Evolutionary conservation across 2,113 vertebrate genomes (phyloP).

Genomic region (Coptodon rendalli): DNA sequence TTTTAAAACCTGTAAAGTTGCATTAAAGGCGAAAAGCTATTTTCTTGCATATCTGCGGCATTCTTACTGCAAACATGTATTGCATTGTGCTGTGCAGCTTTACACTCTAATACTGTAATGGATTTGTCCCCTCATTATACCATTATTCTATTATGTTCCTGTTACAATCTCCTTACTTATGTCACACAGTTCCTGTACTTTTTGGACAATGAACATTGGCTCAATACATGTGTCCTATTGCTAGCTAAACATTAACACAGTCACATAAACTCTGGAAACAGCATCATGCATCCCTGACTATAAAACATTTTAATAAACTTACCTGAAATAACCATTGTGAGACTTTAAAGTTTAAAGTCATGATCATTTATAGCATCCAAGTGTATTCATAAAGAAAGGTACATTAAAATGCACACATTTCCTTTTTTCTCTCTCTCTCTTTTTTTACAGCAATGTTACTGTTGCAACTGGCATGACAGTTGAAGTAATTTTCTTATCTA

Average conservation of each 20-base stretch:
- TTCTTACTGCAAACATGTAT: background rate
- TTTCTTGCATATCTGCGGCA: background rate
- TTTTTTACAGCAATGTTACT: background rate
- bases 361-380: background rate
- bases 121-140: background rate
- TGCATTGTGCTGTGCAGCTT: background rate
- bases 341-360: background rate
- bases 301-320: background rate
- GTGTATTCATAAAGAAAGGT: background rate
- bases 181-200: background rate
- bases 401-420: background rate
- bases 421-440: background rate
- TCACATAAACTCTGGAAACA: background rate
- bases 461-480: background rate
- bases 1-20: background rate
- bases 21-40: background rate
- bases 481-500: background rate
- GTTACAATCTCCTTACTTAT: background rate
- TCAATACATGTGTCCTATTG: fast-evolving
- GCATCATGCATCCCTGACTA: background rate
- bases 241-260: background rate
- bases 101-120: background rate
- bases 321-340: background rate
- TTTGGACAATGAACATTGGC: background rate
- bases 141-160: background rate